These are phyloP conservation scores for Todiramphus saurophagus DNA, from an alignment of 2,113 vertebrate species.

Conservation along the genomic window DNA sequence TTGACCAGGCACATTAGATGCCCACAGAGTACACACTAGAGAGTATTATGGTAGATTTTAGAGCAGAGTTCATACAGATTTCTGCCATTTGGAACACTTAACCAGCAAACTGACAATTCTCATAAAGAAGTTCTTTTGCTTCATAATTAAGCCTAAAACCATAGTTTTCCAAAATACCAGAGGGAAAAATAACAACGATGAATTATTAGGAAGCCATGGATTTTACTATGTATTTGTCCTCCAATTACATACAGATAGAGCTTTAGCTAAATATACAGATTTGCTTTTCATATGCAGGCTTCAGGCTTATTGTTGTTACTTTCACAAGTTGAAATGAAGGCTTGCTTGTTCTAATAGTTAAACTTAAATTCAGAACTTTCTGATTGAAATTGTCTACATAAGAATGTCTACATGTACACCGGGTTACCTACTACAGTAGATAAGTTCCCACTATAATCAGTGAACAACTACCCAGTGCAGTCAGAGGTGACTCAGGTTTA, in stretches of 20 bases:
- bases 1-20: neutral
- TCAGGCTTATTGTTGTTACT: neutral
- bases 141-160: neutral
- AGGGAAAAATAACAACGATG: neutral
- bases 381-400: neutral
- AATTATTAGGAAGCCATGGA: neutral
- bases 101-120: fast-evolving
- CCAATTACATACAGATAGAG: neutral
- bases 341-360: neutral
- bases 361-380: neutral
- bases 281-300: neutral
- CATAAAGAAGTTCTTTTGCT: neutral
- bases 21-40: neutral
- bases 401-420: neutral
- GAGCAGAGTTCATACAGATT: neutral
- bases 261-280: neutral
- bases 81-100: neutral
- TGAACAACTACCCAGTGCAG: neutral
- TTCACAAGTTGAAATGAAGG: neutral
- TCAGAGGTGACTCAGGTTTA: neutral
- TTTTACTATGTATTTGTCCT: neutral
- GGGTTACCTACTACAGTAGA: too few species aligned
- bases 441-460: neutral
- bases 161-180: neutral
- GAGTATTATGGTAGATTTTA: neutral